Evolutionary conservation across 1,140 invertebrate genomes (phyloP).

Genomic region (Trinorchestia longiramus): DNA sequence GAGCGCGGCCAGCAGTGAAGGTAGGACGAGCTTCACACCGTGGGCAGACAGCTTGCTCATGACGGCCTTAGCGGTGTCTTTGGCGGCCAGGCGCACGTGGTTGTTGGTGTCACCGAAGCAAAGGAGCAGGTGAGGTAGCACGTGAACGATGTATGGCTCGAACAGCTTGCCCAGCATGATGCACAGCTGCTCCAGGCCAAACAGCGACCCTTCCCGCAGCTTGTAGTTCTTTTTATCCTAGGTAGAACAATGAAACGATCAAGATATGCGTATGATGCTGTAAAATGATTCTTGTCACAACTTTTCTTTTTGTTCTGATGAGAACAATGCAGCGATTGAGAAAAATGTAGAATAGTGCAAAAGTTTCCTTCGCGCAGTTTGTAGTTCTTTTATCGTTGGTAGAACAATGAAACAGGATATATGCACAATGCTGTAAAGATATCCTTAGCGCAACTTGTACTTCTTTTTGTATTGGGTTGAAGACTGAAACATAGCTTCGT

Average conservation of each 20-base stretch:
- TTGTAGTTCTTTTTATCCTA: conserved; percentile 97
- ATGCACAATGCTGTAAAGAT: too few species aligned
- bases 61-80: conserved; percentile 93
- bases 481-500: too few species aligned
- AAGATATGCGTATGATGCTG: background rate
- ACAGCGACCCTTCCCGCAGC: conserved; percentile 93
- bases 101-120: conserved; percentile 95
- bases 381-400: too few species aligned
- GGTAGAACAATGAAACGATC: conserved; percentile 69
- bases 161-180: conserved; percentile 94
- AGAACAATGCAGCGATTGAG: background rate
- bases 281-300: background rate
- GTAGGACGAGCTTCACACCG: conserved; percentile 95
- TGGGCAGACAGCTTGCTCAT: conserved; percentile 97
- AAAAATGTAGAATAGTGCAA: too few species aligned
- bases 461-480: too few species aligned
- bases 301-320: background rate
- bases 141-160: conserved; percentile 98
- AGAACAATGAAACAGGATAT: too few species aligned
- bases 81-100: conserved; percentile 88
- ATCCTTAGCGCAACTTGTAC: too few species aligned
- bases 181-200: conserved; percentile 98
- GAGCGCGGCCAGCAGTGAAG: conserved; percentile 89
- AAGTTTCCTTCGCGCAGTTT: too few species aligned
- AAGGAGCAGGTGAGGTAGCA: conserved; percentile 92